Conservation (phyloP, 2,113 vertebrate species). For the Paramisgurnus dabryanus region DNA sequence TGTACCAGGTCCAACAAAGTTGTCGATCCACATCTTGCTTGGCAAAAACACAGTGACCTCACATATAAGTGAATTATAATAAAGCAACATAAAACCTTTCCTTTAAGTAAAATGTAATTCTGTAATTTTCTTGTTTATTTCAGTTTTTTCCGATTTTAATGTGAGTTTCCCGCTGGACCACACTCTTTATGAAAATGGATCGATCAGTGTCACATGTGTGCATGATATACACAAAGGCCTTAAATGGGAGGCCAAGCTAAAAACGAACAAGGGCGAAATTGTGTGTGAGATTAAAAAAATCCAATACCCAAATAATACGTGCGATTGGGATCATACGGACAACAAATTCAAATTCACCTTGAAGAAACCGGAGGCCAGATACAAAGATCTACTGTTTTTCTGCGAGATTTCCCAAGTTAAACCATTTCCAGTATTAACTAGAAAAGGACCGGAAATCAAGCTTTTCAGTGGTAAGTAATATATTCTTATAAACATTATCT, state of each 20-base stretch:
- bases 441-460: not conserved
- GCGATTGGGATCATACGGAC: fast-evolving
- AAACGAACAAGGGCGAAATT: fast-evolving
- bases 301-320: not conserved
- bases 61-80: not conserved
- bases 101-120: too few relatives aligned
- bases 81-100: too few relatives aligned
- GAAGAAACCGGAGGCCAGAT: not conserved
- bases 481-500: not conserved
- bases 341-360: conserved; percentile 38
- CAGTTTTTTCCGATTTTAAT: not conserved
- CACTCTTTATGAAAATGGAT: not conserved
- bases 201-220: conserved; percentile 39
- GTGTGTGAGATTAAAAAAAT: not conserved
- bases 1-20: too few relatives aligned
- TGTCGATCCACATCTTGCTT: too few relatives aligned
- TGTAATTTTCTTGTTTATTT: not conserved
- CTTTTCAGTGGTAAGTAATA: conserved; percentile 35
- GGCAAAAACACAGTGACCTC: not conserved
- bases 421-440: not conserved
- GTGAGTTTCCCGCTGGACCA: conserved; percentile 18
- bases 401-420: not conserved
- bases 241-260: not conserved
- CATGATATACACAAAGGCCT: fast-evolving
- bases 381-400: not conserved